Evolutionary conservation across 2,888 invertebrate species (phyloP).

Genomic region (Nomada ruficornis): DNA sequence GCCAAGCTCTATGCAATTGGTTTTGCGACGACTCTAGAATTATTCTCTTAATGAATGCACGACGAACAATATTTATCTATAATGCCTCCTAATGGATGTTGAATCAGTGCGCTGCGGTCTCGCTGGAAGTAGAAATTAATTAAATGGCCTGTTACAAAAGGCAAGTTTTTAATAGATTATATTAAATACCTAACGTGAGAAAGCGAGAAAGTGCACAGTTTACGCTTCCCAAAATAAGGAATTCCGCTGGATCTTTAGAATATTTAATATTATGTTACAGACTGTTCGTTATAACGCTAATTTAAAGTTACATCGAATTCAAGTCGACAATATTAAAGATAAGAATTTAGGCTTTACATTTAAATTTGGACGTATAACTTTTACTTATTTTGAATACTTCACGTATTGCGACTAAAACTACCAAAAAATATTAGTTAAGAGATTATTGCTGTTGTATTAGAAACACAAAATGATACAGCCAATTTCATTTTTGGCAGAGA

Average conservation of each 20-base stretch:
- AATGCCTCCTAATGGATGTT: constrained; percentile 82
- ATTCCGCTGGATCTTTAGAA: not conserved
- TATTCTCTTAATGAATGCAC: constrained; percentile 61
- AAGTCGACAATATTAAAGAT: constrained; percentile 8
- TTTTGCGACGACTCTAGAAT: constrained; percentile 61
- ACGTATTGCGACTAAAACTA: not conserved
- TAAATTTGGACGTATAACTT: not conserved
- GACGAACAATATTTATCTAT: constrained; percentile 78
- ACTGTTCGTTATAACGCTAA: not conserved
- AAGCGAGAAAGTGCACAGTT: constrained; percentile 48
- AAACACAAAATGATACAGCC: not conserved
- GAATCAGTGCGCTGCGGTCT: constrained; percentile 84
- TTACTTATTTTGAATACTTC: not conserved
- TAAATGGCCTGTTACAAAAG: constrained; percentile 72
- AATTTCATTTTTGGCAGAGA: not conserved
- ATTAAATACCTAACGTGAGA: constrained; percentile 54
- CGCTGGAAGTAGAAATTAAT: constrained; percentile 82
- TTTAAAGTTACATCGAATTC: not conserved
- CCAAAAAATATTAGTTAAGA: not conserved
- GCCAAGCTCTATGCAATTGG: constrained; percentile 42
- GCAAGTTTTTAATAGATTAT: constrained; percentile 55
- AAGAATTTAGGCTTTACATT: not conserved
- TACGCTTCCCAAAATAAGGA: constrained; percentile 52
- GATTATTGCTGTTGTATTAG: not conserved
- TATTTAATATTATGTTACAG: constrained; percentile 17